A percentile compares a stretch with the other conserved stretches of the same genome.
phyloP scores from a whole-genome alignment of 2,797 vertebrate genomes.

The Molothrus aeneus region DNA sequence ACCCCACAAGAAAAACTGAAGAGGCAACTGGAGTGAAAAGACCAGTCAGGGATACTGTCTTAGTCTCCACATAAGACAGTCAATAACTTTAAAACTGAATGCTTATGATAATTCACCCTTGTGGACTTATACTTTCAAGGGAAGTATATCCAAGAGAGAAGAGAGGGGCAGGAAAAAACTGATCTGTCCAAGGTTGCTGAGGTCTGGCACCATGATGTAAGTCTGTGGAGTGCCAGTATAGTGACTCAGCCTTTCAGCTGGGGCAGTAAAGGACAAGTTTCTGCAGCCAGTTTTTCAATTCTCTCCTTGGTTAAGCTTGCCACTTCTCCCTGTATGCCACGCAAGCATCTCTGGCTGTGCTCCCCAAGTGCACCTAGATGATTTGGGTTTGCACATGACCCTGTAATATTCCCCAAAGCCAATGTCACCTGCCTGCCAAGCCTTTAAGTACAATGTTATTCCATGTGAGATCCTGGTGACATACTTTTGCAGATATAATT shows the following conservation, averaged over 20 bases:
- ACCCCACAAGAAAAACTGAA: background rate
- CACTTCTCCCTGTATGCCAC: background rate
- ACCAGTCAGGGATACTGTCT: background rate
- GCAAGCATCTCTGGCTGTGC: background rate
- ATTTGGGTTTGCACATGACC: background rate
- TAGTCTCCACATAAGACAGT: background rate
- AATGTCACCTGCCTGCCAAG: background rate
- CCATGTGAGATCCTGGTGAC: background rate
- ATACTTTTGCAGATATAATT: background rate
- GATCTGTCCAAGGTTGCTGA: background rate
- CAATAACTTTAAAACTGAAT: background rate
- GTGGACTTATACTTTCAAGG: background rate
- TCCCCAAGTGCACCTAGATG: background rate
- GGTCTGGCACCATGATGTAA: background rate
- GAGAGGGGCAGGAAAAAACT: background rate
- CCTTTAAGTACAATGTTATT: background rate
- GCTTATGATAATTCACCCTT: background rate
- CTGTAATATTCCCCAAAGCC: background rate
- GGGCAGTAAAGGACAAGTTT: background rate
- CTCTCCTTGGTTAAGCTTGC: accelerated
- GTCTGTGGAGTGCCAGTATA: background rate
- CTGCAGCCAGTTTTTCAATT: background rate
- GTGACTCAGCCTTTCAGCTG: background rate
- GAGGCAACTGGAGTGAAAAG: background rate
- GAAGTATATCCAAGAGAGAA: background rate